Evolutionary conservation across 2,797 vertebrate genomes (phyloP), one percentile per base, ranked within the genome.

Genomic region (Pelodytes ibericus): DNA sequence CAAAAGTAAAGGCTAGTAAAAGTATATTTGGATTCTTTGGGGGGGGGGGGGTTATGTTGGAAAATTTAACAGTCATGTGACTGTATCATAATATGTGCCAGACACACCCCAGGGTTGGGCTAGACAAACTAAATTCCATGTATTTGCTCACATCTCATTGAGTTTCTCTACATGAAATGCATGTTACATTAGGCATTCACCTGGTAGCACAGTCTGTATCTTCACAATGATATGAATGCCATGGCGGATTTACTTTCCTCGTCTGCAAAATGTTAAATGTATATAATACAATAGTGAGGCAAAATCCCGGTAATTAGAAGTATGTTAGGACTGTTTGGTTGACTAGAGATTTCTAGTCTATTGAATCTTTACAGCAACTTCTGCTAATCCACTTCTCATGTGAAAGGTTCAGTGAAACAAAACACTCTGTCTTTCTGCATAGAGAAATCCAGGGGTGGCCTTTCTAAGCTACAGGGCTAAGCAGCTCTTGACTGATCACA

Each of bases 371-470:
- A 4, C 60, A 39, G 29, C 9, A 29, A 9, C 9, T 25, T 47
- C 30, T 22, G 20, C 58, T 36, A 59, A 47, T 39, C 66, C 65
- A 69, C 2, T 27, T 51, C 29, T 75, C 39, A 64, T 26, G 16
- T 30, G 13, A 57, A 62, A 22, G 58, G 39, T 69, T 56, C 27
- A 39, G 3, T 29, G 26, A 57, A 70, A 57, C 57, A 30, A 31
- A 22, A 30, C 25, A 58, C 22, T 20, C 18, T 69, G 65, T 39
- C 9, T 24, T 15, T 31, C 26, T 11, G n/a, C 18, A 4, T 24
- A 47, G 27, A 69, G 30, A 60, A 25, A 60, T 11, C 24, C n/a
- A 61, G 51, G 29, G 11, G 22, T 27, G 29, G 39, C 15, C 33
- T 69, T 61, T 31, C 16, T 29, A 22, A 30, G 29, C 22, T 39